Evolutionary conservation across 2,797 vertebrate genomes (phyloP).

Genomic region (Vespertilio murinus): DNA sequence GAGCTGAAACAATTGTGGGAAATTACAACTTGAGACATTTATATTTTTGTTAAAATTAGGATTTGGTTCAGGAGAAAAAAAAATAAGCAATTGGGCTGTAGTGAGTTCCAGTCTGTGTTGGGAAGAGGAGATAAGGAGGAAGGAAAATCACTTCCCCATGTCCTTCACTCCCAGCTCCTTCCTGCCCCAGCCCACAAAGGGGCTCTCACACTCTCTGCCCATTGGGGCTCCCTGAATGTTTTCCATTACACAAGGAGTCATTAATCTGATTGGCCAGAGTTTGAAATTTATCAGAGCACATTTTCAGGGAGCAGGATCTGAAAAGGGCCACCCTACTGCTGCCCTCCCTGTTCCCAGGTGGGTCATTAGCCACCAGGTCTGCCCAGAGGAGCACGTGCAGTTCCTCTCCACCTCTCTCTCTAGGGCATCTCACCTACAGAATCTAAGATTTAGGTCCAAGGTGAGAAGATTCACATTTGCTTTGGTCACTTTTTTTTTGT

Average conservation of each 20-base stretch:
- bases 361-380: not conserved
- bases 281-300: not conserved
- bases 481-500: not conserved
- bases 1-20: not conserved
- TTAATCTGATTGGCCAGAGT: not conserved
- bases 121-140: not conserved
- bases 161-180: not conserved
- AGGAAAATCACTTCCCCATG: not conserved
- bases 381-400: fast-evolving
- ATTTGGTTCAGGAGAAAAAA: not conserved
- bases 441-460: not conserved
- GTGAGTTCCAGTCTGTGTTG: not conserved
- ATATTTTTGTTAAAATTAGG: not conserved
- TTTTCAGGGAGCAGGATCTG: not conserved
- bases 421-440: not conserved
- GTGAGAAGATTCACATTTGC: not conserved
- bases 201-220: not conserved
- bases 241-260: not conserved
- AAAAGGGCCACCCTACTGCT: not conserved
- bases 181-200: not conserved
- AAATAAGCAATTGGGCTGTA: not conserved
- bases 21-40: not conserved
- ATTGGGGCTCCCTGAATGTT: not conserved
- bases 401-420: not conserved
- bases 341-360: not conserved